Evolutionary conservation across 2,113 vertebrate species (phyloP), one percentile per base, ranked within the genome.

Genomic region (Erythrocebus patas): DNA sequence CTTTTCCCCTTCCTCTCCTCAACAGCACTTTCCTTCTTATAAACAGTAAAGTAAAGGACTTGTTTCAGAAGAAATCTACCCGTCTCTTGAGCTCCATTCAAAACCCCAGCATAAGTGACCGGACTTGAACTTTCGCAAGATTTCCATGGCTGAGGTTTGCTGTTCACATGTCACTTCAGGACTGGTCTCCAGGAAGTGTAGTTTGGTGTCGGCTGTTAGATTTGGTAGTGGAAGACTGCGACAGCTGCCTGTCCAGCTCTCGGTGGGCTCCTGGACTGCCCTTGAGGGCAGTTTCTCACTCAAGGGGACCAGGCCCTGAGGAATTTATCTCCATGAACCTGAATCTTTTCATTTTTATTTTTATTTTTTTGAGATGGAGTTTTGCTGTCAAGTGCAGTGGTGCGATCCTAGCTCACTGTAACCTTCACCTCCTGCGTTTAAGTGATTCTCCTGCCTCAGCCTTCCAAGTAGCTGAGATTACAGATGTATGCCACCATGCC

Each of bases 11-110:
- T 48, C 43, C 48, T 75, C n/a, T 86, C 76, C 88, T 82, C 27
- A 27, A 95, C 80, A 66, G 52, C 6, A 3, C 84, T 82, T 73
- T 81, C n/a, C 75, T 48, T 48, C 61, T 64, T 93, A 55, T 90
- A 80, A 75, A 86, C 68, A 91, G 80, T 79, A 66, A n/a, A n/a
- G 70, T 38, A 76, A 89, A 80, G 61, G 76, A 13, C 48, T 13
- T 27, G 11, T 87, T 86, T 87, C 61, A 45, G 23, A 91, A 43
- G 52, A 78, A 70, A 23, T 90, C 50, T n/a, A 22, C 8, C 43
- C 72, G 30, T 14, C 30, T 7, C n/a, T 43, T 61, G 8, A 17
- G 76, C 66, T 43, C 50, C 25, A 1, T 40, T 91, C 23, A 32
- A 16, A 84, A 14, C 40, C 59, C 83, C 61, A 32, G 2, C 9